Conservation (phyloP, 2,113 vertebrate species). For the Tautogolabrus adspersus region DNA sequence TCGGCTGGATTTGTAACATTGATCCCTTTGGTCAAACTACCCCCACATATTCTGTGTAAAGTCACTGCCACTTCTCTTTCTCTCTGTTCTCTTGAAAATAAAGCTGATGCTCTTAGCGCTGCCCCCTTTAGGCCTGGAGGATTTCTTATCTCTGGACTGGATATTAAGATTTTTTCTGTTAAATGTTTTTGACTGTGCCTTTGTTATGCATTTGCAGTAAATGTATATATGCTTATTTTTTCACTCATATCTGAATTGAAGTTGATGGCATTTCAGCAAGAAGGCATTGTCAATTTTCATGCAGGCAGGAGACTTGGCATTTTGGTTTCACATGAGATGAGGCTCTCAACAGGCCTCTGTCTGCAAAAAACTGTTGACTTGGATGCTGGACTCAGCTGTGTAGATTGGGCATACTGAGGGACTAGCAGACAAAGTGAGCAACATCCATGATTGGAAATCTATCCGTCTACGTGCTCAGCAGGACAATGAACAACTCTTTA, state of each 20-base stretch:
- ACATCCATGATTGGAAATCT: constrained; percentile 74
- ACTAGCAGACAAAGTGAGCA: constrained; percentile 65
- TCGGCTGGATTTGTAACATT: not conserved
- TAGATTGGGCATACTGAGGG: constrained; percentile 48
- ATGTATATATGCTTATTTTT: not conserved
- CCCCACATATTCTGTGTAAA: not conserved
- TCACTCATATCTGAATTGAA: constrained; percentile 3
- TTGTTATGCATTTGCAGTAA: not conserved
- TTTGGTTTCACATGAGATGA: constrained; percentile 36
- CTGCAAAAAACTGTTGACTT: constrained; percentile 55
- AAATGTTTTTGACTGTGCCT: not conserved
- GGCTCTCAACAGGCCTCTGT: constrained; percentile 26
- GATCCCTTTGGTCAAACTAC: not conserved
- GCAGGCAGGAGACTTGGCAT: not conserved
- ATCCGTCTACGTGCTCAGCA: constrained; percentile 63
- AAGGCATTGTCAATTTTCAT: constrained; percentile 15
- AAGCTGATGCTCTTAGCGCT: not conserved
- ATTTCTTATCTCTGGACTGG: not conserved
- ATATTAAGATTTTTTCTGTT: not conserved
- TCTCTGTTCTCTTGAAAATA: not conserved
- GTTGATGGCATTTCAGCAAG: not conserved
- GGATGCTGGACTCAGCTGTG: constrained; percentile 47
- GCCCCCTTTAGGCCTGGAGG: no score
- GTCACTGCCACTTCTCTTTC: not conserved
- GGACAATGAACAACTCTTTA: constrained; percentile 53